Evolutionary conservation across 2,888 invertebrate genomes (phyloP), one percentile per base, ranked within the genome.

Genomic region (Drosophila neotestacea): DNA sequence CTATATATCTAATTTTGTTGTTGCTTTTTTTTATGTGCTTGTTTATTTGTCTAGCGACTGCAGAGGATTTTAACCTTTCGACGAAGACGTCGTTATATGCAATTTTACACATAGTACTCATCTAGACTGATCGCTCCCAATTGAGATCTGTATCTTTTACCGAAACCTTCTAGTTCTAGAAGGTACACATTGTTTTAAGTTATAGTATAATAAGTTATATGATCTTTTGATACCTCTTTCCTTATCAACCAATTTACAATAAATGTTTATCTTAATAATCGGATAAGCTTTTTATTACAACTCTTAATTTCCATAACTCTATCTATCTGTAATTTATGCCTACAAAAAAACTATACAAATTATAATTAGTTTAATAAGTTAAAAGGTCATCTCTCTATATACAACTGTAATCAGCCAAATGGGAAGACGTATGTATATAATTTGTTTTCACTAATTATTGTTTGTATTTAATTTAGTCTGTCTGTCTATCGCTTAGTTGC

Each of bases 21-120:
- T 48, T 51, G 38, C n/a, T 39, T 6, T 32, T 47, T 69, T 70
- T 79, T 55, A 73, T 69, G 44, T 22, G 50, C 44, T 55, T 79
- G 70, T 77, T 79, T 79, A 69, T 79, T 73, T 79, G 69, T 60
- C 62, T 73, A 59, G 76, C 58, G 73, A 61, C 65, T 70, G 67
- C 50, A 64, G 70, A 77, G 79, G 70, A 69, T 79, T 67, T 79
- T 77, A 77, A 79, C 79, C 76, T 77, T 66, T 67, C 27, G 62
- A 42, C 54, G 59, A 34, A 59, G 44, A 60, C 50, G 46, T 50
- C 16, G 42, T 32, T 27, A 42, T 32, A 34, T 56, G 55, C 56
- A 38, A 28, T 42, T 42, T 42, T 54, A 22, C 9, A 16, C 13
- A 10, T 22, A 42, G 55, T 34, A 28, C 16, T 32, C 27, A 60